Conservation (phyloP, 2,888 invertebrate genomes). For the Cactoblastis cactorum region DNA sequence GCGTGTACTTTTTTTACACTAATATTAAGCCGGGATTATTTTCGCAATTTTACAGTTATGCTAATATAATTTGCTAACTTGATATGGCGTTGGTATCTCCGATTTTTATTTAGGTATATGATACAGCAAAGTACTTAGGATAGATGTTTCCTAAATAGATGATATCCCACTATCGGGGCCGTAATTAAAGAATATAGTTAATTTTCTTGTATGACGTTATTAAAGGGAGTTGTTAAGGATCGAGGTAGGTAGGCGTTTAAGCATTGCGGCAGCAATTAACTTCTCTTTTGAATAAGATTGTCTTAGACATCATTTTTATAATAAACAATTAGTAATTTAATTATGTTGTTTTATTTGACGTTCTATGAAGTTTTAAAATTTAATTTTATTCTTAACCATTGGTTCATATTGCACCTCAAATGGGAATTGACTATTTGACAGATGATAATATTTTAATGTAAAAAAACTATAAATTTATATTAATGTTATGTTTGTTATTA, state of each 20-base stretch:
- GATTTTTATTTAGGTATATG: slow-evolving; percentile 12
- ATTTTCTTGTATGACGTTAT: not conserved
- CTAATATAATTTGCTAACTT: slow-evolving; percentile 28
- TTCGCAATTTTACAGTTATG: slow-evolving; percentile 35
- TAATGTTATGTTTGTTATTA: too few relatives aligned
- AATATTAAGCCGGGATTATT: slow-evolving; percentile 35
- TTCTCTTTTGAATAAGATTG: not conserved
- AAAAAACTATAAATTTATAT: too few relatives aligned
- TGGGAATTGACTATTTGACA: not conserved
- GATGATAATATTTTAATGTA: too few relatives aligned
- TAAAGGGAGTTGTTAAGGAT: slow-evolving; percentile 6
- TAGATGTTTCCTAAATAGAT: slow-evolving; percentile 8
- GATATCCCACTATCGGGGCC: not conserved
- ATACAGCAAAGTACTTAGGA: slow-evolving; percentile 12
- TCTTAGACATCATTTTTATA: slow-evolving; percentile 1
- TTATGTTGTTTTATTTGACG: not conserved
- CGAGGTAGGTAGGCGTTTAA: slow-evolving; percentile 6
- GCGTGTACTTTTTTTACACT: slow-evolving; percentile 8
- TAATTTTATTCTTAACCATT: not conserved
- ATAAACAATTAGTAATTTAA: not conserved
- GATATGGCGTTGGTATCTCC: slow-evolving; percentile 3
- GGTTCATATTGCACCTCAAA: too few relatives aligned
- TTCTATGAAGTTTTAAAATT: too few relatives aligned
- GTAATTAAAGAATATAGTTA: not conserved
- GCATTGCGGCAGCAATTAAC: not conserved